Conservation (phyloP, 2,113 vertebrate genomes). For the Oncorhynchus gorbuscha region DNA sequence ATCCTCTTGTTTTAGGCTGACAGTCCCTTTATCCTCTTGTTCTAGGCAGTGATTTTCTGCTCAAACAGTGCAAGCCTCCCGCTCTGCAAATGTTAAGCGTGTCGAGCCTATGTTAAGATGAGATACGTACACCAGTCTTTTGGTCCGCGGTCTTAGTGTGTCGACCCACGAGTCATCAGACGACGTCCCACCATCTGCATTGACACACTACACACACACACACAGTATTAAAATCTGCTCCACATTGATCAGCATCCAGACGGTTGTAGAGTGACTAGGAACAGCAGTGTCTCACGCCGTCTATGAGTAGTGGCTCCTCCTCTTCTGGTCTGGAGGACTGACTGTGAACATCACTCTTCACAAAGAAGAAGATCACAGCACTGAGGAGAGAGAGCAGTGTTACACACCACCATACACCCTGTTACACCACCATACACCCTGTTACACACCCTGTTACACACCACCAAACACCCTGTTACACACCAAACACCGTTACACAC, state of each 20-base stretch:
- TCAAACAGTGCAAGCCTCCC: too few relatives aligned
- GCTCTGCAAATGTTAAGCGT: too few relatives aligned
- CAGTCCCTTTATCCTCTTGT: too few relatives aligned
- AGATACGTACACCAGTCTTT: too few relatives aligned
- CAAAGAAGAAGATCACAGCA: conserved; percentile 81
- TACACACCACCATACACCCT: neutral
- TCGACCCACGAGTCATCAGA: too few relatives aligned
- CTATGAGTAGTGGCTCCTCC: conserved; percentile 71
- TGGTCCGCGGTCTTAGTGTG: too few relatives aligned
- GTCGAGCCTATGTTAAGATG: too few relatives aligned
- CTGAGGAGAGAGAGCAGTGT: conserved; percentile 65
- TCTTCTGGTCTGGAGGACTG: conserved; percentile 32
- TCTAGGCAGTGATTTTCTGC: too few relatives aligned
- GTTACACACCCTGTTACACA: too few relatives aligned
- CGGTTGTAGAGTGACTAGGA: neutral
- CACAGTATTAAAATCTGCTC: neutral
- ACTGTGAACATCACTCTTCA: conserved; percentile 78
- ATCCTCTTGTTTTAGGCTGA: too few relatives aligned
- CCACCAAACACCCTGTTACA: neutral
- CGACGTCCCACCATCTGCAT: too few relatives aligned
- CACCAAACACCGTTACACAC: too few relatives aligned
- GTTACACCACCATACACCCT: neutral
- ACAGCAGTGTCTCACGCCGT: conserved; percentile 60
- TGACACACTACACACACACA: neutral
- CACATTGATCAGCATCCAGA: neutral